Base-by-base conservation (phyloP, 2,797 vertebrate genomes). In the Argentina silus region DNA sequence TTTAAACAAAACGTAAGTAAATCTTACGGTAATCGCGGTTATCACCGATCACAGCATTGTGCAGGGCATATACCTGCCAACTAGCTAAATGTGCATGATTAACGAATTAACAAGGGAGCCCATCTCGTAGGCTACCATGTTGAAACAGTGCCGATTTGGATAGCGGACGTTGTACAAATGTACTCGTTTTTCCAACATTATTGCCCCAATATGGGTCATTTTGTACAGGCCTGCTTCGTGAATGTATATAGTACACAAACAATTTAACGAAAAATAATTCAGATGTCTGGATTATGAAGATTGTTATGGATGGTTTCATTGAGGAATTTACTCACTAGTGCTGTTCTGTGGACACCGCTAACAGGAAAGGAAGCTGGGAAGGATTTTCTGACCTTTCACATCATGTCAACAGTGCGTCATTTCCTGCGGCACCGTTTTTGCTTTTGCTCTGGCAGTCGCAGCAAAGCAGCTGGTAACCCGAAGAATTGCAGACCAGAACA, bases 291-390 rank as follows among this genome's bases (percentile, higher is more conserved):
- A 77, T 88, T 71, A 44, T 14, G 9, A 0, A 1, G 94, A 95
- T 95, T 92, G 76, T 67, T 44, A 42, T 60, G 60, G 94, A 95
- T 95, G 89, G 17, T 64, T 67, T 3, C 0, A 6, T 76, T 36
- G 50, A 19, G 82, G 83, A 55, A 2, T 9, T 71, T 72, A 94
- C 94, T 92, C 86, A 94, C 93, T 92, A 88, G 71, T 90, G 89
- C 85, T 92, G 85, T 63, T 91, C 86, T 84, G 80, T 72, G 81
- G 92, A 88, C 87, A 84, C 90, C 89, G 90, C 85, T 83, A 87
- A 75, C 87, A 91, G 83, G 90, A 95, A 95, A 95, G 94, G 93
- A 94, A 93, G 93, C 78, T 0, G 36, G 7, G 8, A 45, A 80
- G 42, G 74, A 55, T 72, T 80, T 36, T 11, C 9, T 88, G 70